Evolutionary conservation across 37 sponge, comb jelly and placozoan genomes (phyloP), one percentile per base, ranked within the genome.

Genomic region (Chondrosia reniformis): DNA sequence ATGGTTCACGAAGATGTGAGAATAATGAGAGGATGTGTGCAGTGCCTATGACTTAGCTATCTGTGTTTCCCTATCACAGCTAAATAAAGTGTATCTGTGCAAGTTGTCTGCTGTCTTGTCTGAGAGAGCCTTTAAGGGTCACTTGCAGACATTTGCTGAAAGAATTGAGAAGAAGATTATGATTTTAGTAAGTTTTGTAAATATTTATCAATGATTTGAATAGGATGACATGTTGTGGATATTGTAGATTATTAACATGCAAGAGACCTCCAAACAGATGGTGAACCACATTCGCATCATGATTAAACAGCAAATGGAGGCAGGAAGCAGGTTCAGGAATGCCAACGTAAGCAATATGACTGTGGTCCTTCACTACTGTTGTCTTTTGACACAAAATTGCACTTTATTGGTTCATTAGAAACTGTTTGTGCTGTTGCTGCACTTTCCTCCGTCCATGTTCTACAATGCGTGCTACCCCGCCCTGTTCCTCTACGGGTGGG

Each of bases 401-500:
- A 28, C 31, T 21, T 4, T 55, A 1, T 46, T 49, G 33, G 46
- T 33, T 19, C 38, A 31, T 22, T n/a, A 27, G 43, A 85, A 95
- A 55, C 76, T 89, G 39, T 88, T 91, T 75, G 79, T 95, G 3
- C 36, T 95, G 13, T 79, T 95, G 38, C 96, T 95, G 0, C 94
- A 93, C 76, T 93, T 87, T 32, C 90, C 94, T 19, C 82, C 90
- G 10, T 66, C 87, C 0, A 49, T 75, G 56, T 87, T 89, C 63
- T 80, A 78, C 62, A 49, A 88, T 2, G 79, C 85, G 12, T 87
- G 95, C 74, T 95, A 95, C 61, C 96, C 92, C 0, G 76, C 92
- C n/a, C 75, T 86, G 31, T 95, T 95, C 78, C 86, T 91, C 76
- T 57, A 82, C 43, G 92, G 96, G 6, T 95, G 96, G 96, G 89